Percentiles rank a stretch among this genome's conserved stretches.
phyloP scores from a whole-genome alignment of 2,113 vertebrate species.

The Vombatus ursinus region DNA sequence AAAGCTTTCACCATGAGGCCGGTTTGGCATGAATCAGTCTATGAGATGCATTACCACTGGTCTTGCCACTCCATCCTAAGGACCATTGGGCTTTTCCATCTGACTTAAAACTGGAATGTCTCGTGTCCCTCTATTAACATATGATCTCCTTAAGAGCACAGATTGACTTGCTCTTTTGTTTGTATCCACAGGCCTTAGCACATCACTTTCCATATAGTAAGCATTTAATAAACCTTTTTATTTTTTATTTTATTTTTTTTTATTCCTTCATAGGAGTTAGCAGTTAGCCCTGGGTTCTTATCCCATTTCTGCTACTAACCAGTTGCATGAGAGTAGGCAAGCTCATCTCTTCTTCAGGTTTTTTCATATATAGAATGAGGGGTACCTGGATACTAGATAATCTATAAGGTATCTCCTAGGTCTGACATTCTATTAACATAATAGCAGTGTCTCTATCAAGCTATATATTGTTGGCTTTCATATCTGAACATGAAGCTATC shows the following conservation, averaged over 20 bases:
- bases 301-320: not conserved
- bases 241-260: not conserved
- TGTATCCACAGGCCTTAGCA: not conserved
- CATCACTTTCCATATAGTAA: not conserved
- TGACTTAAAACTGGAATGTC: not conserved
- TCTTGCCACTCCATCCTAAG: not conserved
- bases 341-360: not conserved
- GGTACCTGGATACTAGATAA: not conserved
- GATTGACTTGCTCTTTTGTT: not conserved
- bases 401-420: not conserved
- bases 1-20: slow-evolving; percentile 18
- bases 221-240: not conserved
- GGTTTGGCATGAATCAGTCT: slow-evolving; percentile 7
- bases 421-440: not conserved
- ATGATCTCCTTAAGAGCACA: not conserved
- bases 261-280: not conserved
- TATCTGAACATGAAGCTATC: not conserved
- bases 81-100: not conserved
- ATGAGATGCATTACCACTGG: not conserved
- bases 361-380: not conserved
- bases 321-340: not conserved
- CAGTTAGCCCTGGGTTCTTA: not conserved
- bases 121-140: not conserved
- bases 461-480: not conserved
- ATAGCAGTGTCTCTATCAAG: not conserved